Conservation (phyloP, 2,888 invertebrate species). For the Hermaeophaga mercurialis region DNA sequence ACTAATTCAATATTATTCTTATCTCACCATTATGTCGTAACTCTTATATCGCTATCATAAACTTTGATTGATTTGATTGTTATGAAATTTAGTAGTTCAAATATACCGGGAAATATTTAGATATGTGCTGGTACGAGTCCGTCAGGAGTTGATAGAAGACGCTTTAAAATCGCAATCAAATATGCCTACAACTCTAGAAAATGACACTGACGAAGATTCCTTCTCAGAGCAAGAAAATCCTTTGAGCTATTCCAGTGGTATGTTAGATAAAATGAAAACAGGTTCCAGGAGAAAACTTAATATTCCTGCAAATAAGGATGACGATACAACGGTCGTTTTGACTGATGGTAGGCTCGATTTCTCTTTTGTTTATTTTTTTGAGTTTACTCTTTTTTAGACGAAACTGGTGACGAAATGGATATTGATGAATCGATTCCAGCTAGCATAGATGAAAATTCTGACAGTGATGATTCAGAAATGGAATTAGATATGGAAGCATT, state of each 20-base stretch:
- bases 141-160: constrained; percentile 42
- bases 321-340: constrained; percentile 32
- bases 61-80: constrained; percentile 1
- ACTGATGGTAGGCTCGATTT: constrained; percentile 34
- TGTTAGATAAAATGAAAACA: constrained; percentile 44
- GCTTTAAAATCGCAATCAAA: constrained; percentile 26
- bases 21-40: too few species aligned
- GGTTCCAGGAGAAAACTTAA: constrained; percentile 29
- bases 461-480: constrained; percentile 40
- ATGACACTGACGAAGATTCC: constrained; percentile 10
- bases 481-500: constrained; percentile 50
- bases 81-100: not conserved
- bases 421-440: constrained; percentile 41
- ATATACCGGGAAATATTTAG: constrained; percentile 2
- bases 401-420: constrained; percentile 31
- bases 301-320: not conserved
- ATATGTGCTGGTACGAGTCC: constrained; percentile 41
- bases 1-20: not conserved
- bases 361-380: constrained; percentile 1
- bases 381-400: constrained; percentile 2
- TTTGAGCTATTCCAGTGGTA: constrained; percentile 41
- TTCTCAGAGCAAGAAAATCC: constrained; percentile 9
- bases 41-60: too few species aligned
- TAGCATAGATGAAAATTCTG: constrained; percentile 38
- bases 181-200: constrained; percentile 14